Conservation (phyloP, 2,797 vertebrate genomes). For the Macropodus opercularis region DNA sequence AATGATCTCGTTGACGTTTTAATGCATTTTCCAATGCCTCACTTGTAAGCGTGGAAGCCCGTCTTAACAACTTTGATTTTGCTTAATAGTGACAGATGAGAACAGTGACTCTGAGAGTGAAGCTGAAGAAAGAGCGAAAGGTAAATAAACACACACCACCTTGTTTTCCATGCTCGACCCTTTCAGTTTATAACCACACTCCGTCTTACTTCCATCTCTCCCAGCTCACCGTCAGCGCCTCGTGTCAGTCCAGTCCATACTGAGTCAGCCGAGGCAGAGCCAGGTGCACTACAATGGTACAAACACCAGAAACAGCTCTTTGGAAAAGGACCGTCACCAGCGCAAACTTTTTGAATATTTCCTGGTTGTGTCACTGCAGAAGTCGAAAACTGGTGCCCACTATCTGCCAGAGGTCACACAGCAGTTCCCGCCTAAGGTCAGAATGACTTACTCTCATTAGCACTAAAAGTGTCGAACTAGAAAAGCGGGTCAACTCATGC, state of each 20-base stretch:
- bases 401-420: constrained; percentile 89
- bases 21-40: background rate
- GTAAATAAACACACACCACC: constrained; percentile 55
- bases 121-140: constrained; percentile 89
- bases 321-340: constrained; percentile 81
- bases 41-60: constrained; percentile 2
- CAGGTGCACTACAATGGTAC: constrained; percentile 39
- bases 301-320: constrained; percentile 21
- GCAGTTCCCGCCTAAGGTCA: constrained; percentile 90
- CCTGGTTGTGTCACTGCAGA: constrained; percentile 89
- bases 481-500: no score
- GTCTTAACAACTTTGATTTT: background rate
- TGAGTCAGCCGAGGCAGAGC: constrained; percentile 48
- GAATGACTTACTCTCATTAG: background rate
- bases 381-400: constrained; percentile 82
- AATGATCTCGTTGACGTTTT: no score
- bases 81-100: constrained; percentile 86
- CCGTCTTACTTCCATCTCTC: background rate
- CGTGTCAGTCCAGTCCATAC: constrained; percentile 62
- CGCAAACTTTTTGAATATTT: constrained; percentile 92
- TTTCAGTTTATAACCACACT: background rate
- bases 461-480: background rate
- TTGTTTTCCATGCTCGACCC: background rate
- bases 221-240: constrained; percentile 70
- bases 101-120: constrained; percentile 94